These are phyloP conservation scores for Limnodromus scolopaceus DNA, from an alignment of 2,797 vertebrate species.

Conservation along the genomic window DNA sequence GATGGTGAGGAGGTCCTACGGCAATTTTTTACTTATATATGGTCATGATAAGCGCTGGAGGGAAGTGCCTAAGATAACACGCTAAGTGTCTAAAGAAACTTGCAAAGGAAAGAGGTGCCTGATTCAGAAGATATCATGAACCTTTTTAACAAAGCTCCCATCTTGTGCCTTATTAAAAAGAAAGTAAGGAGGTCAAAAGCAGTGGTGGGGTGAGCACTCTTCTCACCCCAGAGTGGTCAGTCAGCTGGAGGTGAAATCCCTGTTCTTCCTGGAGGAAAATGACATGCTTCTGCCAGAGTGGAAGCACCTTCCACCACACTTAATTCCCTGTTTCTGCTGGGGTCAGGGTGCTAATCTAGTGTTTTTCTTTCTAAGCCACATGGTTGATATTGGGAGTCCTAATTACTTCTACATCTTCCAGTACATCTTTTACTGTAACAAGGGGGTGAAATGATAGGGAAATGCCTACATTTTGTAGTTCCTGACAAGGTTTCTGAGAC, in stretches of 20 bases:
- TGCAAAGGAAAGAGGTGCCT: background rate
- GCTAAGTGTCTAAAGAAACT: background rate
- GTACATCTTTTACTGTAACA: background rate
- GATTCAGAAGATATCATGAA: background rate
- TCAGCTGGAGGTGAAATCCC: background rate
- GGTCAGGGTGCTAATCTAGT: background rate
- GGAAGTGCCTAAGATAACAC: background rate
- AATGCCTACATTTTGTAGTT: background rate
- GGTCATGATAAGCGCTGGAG: background rate
- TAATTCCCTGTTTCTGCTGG: background rate
- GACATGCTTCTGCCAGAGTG: fast-evolving
- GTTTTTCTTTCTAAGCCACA: background rate
- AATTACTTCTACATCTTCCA: background rate
- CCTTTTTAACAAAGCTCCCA: background rate
- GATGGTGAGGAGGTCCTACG: background rate
- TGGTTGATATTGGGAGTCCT: background rate
- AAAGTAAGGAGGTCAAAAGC: background rate
- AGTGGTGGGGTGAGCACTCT: fast-evolving
- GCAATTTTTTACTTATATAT: background rate
- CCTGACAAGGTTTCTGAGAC: background rate
- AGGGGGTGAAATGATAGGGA: background rate
- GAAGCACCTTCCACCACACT: fast-evolving
- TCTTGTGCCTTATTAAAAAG: background rate
- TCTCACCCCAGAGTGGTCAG: background rate
- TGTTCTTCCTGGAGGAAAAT: background rate